Conservation (phyloP, 2,888 invertebrate species). For the Isoperla grammatica region DNA sequence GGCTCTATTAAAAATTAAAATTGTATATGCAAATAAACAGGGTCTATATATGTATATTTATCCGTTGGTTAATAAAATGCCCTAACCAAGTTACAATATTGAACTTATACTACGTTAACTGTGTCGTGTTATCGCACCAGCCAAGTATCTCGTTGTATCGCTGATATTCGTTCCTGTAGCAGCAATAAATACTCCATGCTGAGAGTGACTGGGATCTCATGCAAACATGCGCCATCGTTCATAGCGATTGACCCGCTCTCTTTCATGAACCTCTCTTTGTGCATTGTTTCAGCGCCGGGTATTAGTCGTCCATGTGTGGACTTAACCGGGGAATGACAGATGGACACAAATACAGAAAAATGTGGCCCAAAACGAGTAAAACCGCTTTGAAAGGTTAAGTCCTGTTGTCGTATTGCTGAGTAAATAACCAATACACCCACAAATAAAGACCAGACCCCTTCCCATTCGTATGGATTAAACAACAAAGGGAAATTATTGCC, state of each 20-base stretch:
- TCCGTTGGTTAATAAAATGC: no score
- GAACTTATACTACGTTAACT: no score
- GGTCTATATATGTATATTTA: no score
- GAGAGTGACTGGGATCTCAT: no score
- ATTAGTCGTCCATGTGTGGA: neutral
- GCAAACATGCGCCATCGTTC: no score
- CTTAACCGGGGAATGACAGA: conserved; percentile 4
- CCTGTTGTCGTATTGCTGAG: conserved; percentile 3
- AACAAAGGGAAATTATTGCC: neutral
- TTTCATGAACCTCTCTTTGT: conserved; percentile 1
- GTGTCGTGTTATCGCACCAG: no score
- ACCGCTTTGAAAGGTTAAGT: conserved; percentile 6
- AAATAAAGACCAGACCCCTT: conserved; percentile 8
- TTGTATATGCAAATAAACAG: no score
- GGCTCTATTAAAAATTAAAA: no score
- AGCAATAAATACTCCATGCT: no score
- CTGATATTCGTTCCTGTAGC: no score
- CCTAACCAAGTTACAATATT: no score
- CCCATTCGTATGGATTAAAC: conserved; percentile 12
- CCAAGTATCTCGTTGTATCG: no score
- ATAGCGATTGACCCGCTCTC: neutral
- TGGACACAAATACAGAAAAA: conserved; percentile 12
- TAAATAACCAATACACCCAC: conserved; percentile 9
- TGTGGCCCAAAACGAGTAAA: conserved; percentile 1
- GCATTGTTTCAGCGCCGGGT: conserved; percentile 3